Base-by-base conservation (phyloP, 2,797 vertebrate genomes). In the Schizopygopsis pylzovi region DNA sequence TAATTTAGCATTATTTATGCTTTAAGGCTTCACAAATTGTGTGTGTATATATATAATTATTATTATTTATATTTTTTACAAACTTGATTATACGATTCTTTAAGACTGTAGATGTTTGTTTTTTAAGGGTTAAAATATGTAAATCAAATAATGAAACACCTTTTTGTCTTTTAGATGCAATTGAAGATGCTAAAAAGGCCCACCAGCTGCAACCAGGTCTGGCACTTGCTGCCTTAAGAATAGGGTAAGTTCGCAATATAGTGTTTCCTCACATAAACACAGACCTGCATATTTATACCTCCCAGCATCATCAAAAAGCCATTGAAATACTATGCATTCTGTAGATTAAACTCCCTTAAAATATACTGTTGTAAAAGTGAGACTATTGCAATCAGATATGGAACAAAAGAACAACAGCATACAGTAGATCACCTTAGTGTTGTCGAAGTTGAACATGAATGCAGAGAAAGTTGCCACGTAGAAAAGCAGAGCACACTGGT, bases 101-200 rank as follows among this genome's bases (percentile, higher is more conserved):
- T 49, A 49, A 49, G 13, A 5, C 47, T 49, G 4, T 49, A 49
- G 47, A 49, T 49, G 13, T 47, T 15, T 6, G 16, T 15, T 49
- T 49, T 49, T 49, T 49, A 6, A 16, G 16, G 15, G 47, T 15
- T 49, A 4, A 49, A 49, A 49, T 49, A 49, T 49, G 15, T 16
- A 16, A 49, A 16, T 49, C 1, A 49, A 49, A 49, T 16, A 15
- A 49, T 49, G 13, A 54, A 54, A 2, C 47, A 82, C 6, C 79
- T 7, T 86, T 41, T 59, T 70, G 45, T 77, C 13, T 37, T 80
- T 5, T 89, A 96, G 95, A 92, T 91, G 95, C 95, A 12, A 91
- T 89, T 84, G 92, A 95, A 47, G 95, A 96, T 89, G 93, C 94
- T 68, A 95, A 92, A 89, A 95, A 92, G 93, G 95, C 95, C 10